Base-by-base conservation (phyloP, 1,140 invertebrate species). In the Microplitis demolitor region DNA sequence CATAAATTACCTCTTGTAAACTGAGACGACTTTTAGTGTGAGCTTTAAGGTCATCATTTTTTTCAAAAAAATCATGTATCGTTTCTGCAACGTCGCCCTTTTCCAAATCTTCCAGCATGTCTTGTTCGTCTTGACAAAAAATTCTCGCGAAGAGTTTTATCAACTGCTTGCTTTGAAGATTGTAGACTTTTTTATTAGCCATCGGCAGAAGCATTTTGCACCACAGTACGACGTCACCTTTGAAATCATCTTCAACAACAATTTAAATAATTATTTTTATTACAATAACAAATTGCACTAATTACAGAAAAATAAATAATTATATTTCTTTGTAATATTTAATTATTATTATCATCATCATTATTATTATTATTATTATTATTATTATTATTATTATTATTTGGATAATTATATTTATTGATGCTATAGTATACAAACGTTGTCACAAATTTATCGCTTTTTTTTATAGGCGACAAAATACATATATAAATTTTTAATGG, bases 11-110 rank as follows among this genome's bases (percentile, higher is more conserved):
- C 77, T 97, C 91, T 78, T 93, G 90, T 33, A 97, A 78, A 14
- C 92, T 92, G 0, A 98, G 85, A 5, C 82, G 87, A 80, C 95
- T 96, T 72, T 94, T 91, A 58, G 85, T 82, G 13, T 89, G 87
- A 0, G 94, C 92, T 74, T 89, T 88, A 2, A 91, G 75, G 53
- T 81, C 83, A 34, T 79, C 84, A 66, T 92, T 95, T 64, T 90
- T 87, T 73, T 93, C 91, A 85, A 94, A 97, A 83, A 95, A 97
- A 61, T 89, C 83, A 74, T 91, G 87, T n/a, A 97, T 91, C 0
- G 96, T 98, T 80, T 96, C 93, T 4, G 96, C 94, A 13, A 97
- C 91, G 87, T 98, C 96, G 0, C 96, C 96, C 81, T 96, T 89
- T 81, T 97, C 94, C 53, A 97, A 88, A 86, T 97, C 91, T 74